Evolutionary conservation across 2,113 vertebrate genomes (phyloP).

Genomic region (Myotis yumanensis): DNA sequence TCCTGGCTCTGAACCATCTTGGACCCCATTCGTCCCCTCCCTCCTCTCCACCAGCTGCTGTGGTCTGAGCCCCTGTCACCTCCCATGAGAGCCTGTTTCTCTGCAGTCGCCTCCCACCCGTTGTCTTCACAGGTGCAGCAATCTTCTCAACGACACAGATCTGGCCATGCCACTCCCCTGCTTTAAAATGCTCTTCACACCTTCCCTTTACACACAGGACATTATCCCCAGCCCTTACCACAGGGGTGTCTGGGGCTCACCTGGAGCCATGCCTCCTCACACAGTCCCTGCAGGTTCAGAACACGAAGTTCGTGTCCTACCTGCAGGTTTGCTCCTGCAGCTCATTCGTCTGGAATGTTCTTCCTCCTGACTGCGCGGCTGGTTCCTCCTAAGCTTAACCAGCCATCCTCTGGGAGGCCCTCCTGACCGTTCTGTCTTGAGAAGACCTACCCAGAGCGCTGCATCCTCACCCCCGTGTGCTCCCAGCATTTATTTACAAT

Average conservation of each 20-base stretch:
- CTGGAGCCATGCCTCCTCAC: rapidly evolving
- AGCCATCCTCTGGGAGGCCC: not conserved
- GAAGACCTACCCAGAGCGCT: not conserved
- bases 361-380: not conserved
- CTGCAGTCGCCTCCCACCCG: too few species aligned
- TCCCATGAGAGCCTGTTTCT: not conserved
- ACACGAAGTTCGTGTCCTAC: not conserved
- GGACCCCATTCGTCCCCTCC: not conserved
- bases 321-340: not conserved
- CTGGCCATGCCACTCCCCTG: not conserved
- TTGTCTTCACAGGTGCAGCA: not conserved
- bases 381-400: not conserved
- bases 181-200: not conserved
- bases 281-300: rapidly evolving
- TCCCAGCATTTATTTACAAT: not conserved
- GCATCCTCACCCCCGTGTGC: not conserved
- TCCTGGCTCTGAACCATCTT: not conserved
- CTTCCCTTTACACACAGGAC: not conserved
- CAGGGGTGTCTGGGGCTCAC: not conserved
- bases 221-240: not conserved
- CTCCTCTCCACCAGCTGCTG: not conserved
- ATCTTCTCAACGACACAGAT: not conserved
- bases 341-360: not conserved
- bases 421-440: not conserved
- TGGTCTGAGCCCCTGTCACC: not conserved